phyloP scores from a whole-genome alignment of 2,888 invertebrate species.

The Patella pellucida region DNA sequence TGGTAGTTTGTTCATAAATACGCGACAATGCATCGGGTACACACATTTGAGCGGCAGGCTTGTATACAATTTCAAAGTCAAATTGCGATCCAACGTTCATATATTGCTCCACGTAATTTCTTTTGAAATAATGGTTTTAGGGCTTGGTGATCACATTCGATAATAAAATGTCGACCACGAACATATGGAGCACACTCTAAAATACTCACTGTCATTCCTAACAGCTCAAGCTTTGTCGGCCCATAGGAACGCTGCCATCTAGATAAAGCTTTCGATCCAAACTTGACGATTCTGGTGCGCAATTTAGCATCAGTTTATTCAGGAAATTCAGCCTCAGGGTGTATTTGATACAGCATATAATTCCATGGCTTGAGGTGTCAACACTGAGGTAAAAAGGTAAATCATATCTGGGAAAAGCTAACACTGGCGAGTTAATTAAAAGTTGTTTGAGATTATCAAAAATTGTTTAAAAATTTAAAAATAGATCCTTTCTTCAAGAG shows the following conservation, averaged over 20 bases:
- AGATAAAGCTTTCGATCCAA: neutral
- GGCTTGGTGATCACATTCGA: constrained; percentile 20
- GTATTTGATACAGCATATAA: constrained; percentile 14
- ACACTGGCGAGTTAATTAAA: constrained; percentile 18
- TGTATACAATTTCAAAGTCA: constrained; percentile 1
- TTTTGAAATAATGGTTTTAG: constrained; percentile 11
- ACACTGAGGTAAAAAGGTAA: constrained; percentile 14
- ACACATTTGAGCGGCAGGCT: neutral
- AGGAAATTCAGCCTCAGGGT: neutral
- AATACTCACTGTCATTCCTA: constrained; percentile 19
- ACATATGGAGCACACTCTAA: constrained; percentile 23
- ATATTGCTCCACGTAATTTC: constrained; percentile 1
- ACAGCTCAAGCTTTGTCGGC: constrained; percentile 21
- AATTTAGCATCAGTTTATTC: too few species aligned
- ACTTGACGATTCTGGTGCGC: too few species aligned
- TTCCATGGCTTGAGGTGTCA: too few species aligned
- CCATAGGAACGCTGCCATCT: constrained; percentile 15
- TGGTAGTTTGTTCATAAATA: neutral
- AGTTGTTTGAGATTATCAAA: neutral
- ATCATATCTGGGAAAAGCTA: constrained; percentile 25
- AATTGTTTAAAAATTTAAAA: constrained; percentile 21
- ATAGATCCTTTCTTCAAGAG: constrained; percentile 16
- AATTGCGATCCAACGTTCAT: constrained; percentile 1
- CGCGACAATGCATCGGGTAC: neutral
- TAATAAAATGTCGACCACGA: neutral